Base-by-base conservation (phyloP, 37 sponge, comb jelly and placozoan species). In the Halichondria panicea region DNA sequence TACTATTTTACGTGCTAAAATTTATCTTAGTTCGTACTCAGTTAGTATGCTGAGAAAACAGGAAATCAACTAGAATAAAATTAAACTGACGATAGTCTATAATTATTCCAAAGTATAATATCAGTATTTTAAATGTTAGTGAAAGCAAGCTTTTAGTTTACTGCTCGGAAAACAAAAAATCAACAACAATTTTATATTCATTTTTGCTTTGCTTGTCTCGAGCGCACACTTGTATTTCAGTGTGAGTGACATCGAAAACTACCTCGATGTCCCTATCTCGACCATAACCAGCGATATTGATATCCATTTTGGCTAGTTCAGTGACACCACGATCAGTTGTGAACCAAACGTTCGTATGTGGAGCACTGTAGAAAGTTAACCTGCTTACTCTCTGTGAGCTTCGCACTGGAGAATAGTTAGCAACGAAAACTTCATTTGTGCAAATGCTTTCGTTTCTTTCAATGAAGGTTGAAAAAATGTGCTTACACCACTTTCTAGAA, bases 181-280 rank as follows among this genome's bases (percentile, higher is more conserved):
- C n/a, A n/a, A n/a, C n/a, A n/a, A n/a, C n/a, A n/a, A n/a, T n/a
- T n/a, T n/a, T n/a, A n/a, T n/a, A n/a, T n/a, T n/a, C n/a, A n/a
- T n/a, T n/a, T n/a, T n/a, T n/a, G n/a, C n/a, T n/a, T n/a, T n/a
- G n/a, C n/a, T n/a, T n/a, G n/a, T n/a, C n/a, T n/a, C n/a, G n/a
- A n/a, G n/a, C n/a, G n/a, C n/a, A n/a, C n/a, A 79, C 80, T 55
- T 79, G 70, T 27, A 79, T 79, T 38, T 79, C 80, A 38, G 80
- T 69, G 50, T 79, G 80, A 58, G 62, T 70, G 48, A 79, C 68
- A 43, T 79, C 80, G 28, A 79, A 68, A 18, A 45, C 58, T 31
- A 79, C 24, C 22, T 70, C 52, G 25, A 79, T 63, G 2, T 11
- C 31, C 18, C 80, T 60, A 30, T 40, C n/a, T n/a, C n/a, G n/a